Percentiles rank a stretch among this genome's conserved stretches.
Evolutionary conservation across 2,113 vertebrate genomes (phyloP).

Genomic region (Tenebrosternarchus preto): DNA sequence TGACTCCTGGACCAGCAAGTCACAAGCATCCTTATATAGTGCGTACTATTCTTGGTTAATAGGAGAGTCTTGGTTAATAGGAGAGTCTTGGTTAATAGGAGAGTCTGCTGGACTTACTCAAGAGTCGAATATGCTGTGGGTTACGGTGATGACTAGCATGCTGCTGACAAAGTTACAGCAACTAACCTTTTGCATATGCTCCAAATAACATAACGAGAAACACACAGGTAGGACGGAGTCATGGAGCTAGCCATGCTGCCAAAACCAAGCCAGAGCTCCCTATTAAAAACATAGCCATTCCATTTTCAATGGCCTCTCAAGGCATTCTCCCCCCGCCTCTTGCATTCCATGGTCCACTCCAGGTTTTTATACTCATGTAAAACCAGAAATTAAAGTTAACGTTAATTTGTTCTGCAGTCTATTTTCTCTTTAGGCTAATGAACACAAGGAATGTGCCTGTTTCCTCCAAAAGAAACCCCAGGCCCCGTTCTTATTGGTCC

Average conservation of each 20-base stretch:
- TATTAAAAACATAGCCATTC: conserved; percentile 57
- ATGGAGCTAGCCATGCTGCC: conserved; percentile 41
- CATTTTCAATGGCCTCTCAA: conserved; percentile 56
- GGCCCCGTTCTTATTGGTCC: conserved; percentile 18
- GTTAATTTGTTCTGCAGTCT: conserved; percentile 56
- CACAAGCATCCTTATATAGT: conserved; percentile 2
- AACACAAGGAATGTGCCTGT: conserved; percentile 42
- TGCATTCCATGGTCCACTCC: conserved; percentile 48
- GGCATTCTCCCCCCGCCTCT: conserved; percentile 39
- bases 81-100: conserved; percentile 24
- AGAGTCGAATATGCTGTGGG: conserved; percentile 56
- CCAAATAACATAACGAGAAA: conserved; percentile 64
- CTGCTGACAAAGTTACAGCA: conserved; percentile 56
- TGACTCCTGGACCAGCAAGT: not conserved
- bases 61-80: conserved; percentile 29
- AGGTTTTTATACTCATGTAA: conserved; percentile 56
- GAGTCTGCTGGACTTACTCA: conserved; percentile 47
- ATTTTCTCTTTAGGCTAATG: conserved; percentile 60
- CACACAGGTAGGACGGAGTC: conserved; percentile 63
- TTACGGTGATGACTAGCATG: conserved; percentile 63
- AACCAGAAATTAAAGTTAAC: conserved; percentile 59
- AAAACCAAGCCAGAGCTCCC: conserved; percentile 59
- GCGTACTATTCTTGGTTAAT: conserved; percentile 13
- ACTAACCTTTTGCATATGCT: conserved; percentile 63
- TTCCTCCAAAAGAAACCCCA: conserved; percentile 17